Evolutionary conservation across 1,140 invertebrate species (phyloP), one percentile per base, ranked within the genome.

Genomic region (Platorchestia sp.): DNA sequence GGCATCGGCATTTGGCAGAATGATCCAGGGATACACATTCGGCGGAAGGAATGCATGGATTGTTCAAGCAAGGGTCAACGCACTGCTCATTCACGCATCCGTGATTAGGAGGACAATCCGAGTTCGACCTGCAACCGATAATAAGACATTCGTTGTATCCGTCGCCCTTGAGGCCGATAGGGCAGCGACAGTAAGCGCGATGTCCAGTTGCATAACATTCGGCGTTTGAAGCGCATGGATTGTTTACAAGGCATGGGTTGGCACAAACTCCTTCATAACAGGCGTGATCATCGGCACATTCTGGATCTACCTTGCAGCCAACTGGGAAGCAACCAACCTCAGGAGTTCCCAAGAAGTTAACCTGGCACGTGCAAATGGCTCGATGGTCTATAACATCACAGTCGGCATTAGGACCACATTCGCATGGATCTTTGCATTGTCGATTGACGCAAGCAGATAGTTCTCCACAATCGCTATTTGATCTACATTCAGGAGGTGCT

Each of bases 21-120:
- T 99, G 99, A 96, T 99, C 98, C 96, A 98, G 97, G 1, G 98
- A 98, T 41, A 98, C 97, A 96, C 99, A 99, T 97, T 98, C 98
- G 0, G 99, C 98, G 95, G 98, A 97, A 0, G 98, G 97, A 0
- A 98, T 98, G 97, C 99, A 99, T 19, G 98, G 98, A 97, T 98
- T 98, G 91, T 98, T 98, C 0, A 98, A 97, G 96, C 99, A 99
- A 0, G 99, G 98, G 97, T 99, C 98, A 40, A 98, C 98, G 97
- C 99, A 99, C 96, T 99, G 98, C 95, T 98, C 98, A 96, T 99
- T 99, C 89, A 98, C 98, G 97, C 99, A 99, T 96, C 98, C 98
- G 97, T 98, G 98, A 96, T 99, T 98, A 53, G 97, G 97, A 0
- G 99, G 98, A 97, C 99, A 99, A 96, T 99, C 99, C 95, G 98